Evolutionary conservation across 2,113 vertebrate species (phyloP), one percentile per base, ranked within the genome.

Genomic region (Heterocephalus glaber): DNA sequence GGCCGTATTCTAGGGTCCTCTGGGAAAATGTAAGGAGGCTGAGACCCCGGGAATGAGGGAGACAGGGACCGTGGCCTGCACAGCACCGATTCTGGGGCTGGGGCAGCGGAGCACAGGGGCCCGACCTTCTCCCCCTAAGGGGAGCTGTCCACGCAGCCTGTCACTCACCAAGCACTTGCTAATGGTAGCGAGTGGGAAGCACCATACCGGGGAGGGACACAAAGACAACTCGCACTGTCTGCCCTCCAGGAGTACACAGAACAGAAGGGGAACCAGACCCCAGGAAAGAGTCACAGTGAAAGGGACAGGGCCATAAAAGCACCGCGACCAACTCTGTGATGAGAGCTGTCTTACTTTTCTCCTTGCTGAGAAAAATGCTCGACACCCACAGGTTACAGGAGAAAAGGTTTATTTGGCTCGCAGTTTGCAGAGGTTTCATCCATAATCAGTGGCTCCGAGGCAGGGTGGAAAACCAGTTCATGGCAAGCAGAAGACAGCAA

Each of bases 321-420:
- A 1, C 1, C 2, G 2, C 0, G 0, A n/a, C 49, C 6, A 22
- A 22, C 2, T 58, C 66, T 10, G 52, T 6, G 33, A 8, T 30
- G 38, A 70, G 13, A n/a, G n/a, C n/a, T n/a, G n/a, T n/a, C n/a
- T n/a, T n/a, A n/a, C n/a, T n/a, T n/a, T n/a, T n/a, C n/a, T n/a
- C n/a, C n/a, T n/a, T n/a, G n/a, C n/a, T n/a, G n/a, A n/a, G n/a
- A n/a, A n/a, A n/a, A n/a, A n/a, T n/a, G n/a, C n/a, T n/a, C n/a
- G n/a, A n/a, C n/a, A n/a, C n/a, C n/a, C n/a, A n/a, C n/a, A n/a
- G n/a, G n/a, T n/a, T n/a, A n/a, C n/a, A n/a, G n/a, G n/a, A n/a
- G n/a, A n/a, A n/a, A n/a, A n/a, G n/a, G n/a, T n/a, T n/a, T n/a
- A n/a, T n/a, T n/a, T n/a, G n/a, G n/a, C n/a, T n/a, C n/a, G n/a